Evolutionary conservation across 1,140 invertebrate species (phyloP), one percentile per base, ranked within the genome.

Genomic region (Phocides pigmalion): DNA sequence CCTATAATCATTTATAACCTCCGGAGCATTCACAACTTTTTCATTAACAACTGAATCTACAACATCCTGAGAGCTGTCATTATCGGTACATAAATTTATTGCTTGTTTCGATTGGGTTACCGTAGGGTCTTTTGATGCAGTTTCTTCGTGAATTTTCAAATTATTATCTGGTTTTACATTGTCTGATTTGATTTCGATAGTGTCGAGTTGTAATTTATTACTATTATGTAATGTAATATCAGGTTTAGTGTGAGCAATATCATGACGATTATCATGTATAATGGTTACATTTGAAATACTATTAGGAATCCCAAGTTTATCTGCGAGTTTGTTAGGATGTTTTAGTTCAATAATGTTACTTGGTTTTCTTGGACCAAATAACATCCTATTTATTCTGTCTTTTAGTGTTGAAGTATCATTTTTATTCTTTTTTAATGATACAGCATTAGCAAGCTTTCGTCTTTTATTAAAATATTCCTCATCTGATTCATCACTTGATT

Each of bases 391-490:
- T 8, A 91, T 46, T 67, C 88, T 81, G 14, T 76, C 84, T 71
- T 83, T 89, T 66, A 90, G 70, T 12, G 86, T 79, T 16, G 84
- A 79, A 61, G 75, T 81, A 62, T 90, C 87, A 69, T 66, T 75
- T 66, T 78, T 84, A 9, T 58, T 50, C 61, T 73, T 87, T 68
- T 78, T 77, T 19, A 89, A 69, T 46, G 73, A 49, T 4, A 89
- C 87, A 53, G 89, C 84, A 80, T 88, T 66, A 20, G 81, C 83
- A 50, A 91, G 68, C 69, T 84, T 89, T 65, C 76, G 67, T 73
- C 87, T 76, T 73, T 88, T 89, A 73, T 83, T 83, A 71, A 72
- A 84, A 42, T 87, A 89, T 67, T 91, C 89, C 78, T 89, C 84
- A 54, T 86, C 86, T 44, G 87, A 83, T 50, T 83, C 81, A 20